Conservation (phyloP, 1,140 invertebrate species). For the Helicoverpa zea region DNA sequence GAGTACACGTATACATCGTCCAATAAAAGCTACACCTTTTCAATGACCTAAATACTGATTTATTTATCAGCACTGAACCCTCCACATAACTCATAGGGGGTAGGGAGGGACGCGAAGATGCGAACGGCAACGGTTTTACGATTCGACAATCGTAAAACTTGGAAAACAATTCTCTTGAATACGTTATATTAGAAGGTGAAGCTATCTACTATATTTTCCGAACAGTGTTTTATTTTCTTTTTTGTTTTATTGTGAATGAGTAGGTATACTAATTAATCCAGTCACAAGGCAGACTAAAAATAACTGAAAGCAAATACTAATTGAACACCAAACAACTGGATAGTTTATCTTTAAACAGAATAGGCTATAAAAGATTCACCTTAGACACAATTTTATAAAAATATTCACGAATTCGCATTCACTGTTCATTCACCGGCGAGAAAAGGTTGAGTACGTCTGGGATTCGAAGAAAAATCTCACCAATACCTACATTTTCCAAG, state of each 20-base stretch:
- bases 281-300: neutral
- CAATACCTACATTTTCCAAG: conserved; percentile 1
- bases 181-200: conserved; percentile 47
- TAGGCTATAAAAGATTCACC: neutral
- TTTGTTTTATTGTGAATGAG: conserved; percentile 2
- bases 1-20: conserved; percentile 47
- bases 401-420: conserved; percentile 25
- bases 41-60: conserved; percentile 63
- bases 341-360: neutral
- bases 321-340: neutral
- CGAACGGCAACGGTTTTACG: conserved; percentile 57
- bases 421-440: conserved; percentile 10
- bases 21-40: conserved; percentile 55
- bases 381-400: conserved; percentile 32
- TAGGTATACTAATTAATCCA: neutral
- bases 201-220: conserved; percentile 30
- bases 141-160: conserved; percentile 61
- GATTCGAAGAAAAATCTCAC: conserved; percentile 15
- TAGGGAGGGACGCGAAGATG: conserved; percentile 40
- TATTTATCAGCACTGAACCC: conserved; percentile 61
- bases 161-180: conserved; percentile 56
- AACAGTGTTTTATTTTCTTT: conserved; percentile 13
- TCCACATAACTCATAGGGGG: conserved; percentile 58
- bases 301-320: neutral
- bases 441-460: conserved; percentile 22